Percentiles rank a stretch among this genome's conserved stretches.
Conservation (phyloP, 1,140 invertebrate species). For the Ectropis grisescens region DNA sequence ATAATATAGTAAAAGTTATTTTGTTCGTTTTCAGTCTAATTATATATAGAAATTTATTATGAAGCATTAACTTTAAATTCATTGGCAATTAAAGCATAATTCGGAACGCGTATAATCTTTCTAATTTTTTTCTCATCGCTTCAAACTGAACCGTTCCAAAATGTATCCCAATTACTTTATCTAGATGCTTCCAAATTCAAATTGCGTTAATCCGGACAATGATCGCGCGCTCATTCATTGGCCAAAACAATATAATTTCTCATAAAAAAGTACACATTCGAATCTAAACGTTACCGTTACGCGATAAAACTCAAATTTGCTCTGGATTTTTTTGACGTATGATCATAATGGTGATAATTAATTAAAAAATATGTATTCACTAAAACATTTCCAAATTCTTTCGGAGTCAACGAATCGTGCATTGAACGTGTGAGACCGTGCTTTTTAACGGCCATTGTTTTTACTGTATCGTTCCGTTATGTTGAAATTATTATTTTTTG, state of each 20-base stretch:
- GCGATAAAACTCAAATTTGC: slow-evolving; percentile 16
- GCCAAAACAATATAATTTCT: slow-evolving; percentile 53
- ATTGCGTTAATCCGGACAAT: slow-evolving; percentile 53
- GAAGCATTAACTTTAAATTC: too few relatives aligned
- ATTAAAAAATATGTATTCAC: slow-evolving; percentile 53
- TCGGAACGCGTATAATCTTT: too few relatives aligned
- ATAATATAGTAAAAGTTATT: too few relatives aligned
- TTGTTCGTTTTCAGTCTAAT: too few relatives aligned
- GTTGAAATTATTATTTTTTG: too few relatives aligned
- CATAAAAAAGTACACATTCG: slow-evolving; percentile 29
- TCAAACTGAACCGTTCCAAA: too few relatives aligned
- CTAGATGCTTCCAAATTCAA: slow-evolving; percentile 55
- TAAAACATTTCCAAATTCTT: slow-evolving; percentile 50
- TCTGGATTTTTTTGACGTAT: slow-evolving; percentile 13
- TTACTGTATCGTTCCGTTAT: slow-evolving; percentile 15
- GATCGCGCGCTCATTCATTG: slow-evolving; percentile 43
- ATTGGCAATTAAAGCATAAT: too few relatives aligned
- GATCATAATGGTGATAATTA: slow-evolving; percentile 53
- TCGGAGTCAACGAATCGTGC: slow-evolving; percentile 30
- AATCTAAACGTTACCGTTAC: slow-evolving; percentile 18
- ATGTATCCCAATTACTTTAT: too few relatives aligned
- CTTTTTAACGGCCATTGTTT: slow-evolving; percentile 14
- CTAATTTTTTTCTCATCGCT: too few relatives aligned
- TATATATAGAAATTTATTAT: too few relatives aligned
- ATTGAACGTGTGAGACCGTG: slow-evolving; percentile 14